Evolutionary conservation across 2,113 vertebrate species (phyloP), one percentile per base, ranked within the genome.

Genomic region (Phrynosoma platyrhinos): DNA sequence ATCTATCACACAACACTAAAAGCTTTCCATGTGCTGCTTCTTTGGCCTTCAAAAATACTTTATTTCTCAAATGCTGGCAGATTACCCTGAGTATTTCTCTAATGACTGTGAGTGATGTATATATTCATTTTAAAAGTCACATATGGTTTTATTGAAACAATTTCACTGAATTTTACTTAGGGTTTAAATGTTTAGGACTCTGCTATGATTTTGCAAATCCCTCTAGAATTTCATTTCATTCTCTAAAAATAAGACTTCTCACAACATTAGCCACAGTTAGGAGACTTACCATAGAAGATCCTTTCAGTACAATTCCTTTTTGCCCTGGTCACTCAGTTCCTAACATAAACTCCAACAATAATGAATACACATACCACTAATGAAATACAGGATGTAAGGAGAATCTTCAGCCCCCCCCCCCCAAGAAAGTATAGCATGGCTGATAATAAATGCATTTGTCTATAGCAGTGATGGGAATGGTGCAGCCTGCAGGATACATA

Each of bases 141-240:
- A 72, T 55, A 64, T 8, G 85, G 13, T 52, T 82, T 20, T 64
- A 91, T 87, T 66, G 10, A 83, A 85, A 69, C 6, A 42, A 58
- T 47, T 47, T 75, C 79, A 87, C 69, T 91, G 88, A n/a, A 87
- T 66, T 58, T 91, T 23, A 21, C 69, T 82, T 0, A 23, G 90
- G 84, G 81, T 76, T 85, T 77, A 25, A 74, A 13, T 30, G 68
- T 76, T 68, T 82, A 81, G n/a, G 75, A 82, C 12, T 72, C 68
- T 40, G 30, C n/a, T 53, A 27, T 71, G n/a, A 77, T 68, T 77
- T 53, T 76, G 40, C 53, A 66, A 71, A 75, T 20, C 69, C 53
- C 40, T 42, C 30, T 42, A 82, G 66, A 72, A 62, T n/a, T 42
- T 62, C 30, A 52, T 1, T 18, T 32, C 82, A 53, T 9, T 55